Evolutionary conservation across 2,888 invertebrate species (phyloP).

Genomic region (Himalopsyche tibetana): DNA sequence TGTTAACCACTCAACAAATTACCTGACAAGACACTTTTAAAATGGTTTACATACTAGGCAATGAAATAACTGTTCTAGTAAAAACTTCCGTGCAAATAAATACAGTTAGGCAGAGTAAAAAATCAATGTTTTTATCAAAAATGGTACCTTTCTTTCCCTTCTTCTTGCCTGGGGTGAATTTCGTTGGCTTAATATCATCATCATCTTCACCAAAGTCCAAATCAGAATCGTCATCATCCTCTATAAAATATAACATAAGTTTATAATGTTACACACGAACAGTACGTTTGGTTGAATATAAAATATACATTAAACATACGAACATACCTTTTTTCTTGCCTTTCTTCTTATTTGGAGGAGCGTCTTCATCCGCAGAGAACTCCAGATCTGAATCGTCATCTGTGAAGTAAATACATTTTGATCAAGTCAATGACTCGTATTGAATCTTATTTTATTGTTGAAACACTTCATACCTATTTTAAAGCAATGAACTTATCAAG

Average conservation of each 20-base stretch:
- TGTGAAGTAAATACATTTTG: constrained; percentile 65
- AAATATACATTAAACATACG: background rate
- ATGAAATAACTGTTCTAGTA: too few species aligned
- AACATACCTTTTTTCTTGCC: constrained; percentile 68
- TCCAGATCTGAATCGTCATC: constrained; percentile 69
- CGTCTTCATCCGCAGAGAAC: constrained; percentile 71
- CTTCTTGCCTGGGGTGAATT: constrained; percentile 65
- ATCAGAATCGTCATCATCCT: constrained; percentile 67
- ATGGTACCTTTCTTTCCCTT: constrained; percentile 66
- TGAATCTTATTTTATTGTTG: too few species aligned
- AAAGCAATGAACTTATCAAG: constrained; percentile 65
- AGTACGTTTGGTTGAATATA: background rate
- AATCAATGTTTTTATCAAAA: too few species aligned
- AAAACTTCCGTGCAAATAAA: too few species aligned
- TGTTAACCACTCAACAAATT: too few species aligned
- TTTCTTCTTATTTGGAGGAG: constrained; percentile 71
- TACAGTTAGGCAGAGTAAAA: too few species aligned
- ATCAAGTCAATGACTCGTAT: constrained; percentile 46
- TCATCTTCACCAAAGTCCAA: constrained; percentile 68
- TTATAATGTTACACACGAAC: background rate
- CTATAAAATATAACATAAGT: constrained; percentile 12
- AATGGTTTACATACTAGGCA: too few species aligned
- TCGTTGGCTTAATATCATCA: constrained; percentile 65
- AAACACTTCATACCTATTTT: constrained; percentile 46
- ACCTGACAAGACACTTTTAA: too few species aligned